Evolutionary conservation across 2,113 vertebrate species (phyloP).

Genomic region (Tenebrosternarchus preto): DNA sequence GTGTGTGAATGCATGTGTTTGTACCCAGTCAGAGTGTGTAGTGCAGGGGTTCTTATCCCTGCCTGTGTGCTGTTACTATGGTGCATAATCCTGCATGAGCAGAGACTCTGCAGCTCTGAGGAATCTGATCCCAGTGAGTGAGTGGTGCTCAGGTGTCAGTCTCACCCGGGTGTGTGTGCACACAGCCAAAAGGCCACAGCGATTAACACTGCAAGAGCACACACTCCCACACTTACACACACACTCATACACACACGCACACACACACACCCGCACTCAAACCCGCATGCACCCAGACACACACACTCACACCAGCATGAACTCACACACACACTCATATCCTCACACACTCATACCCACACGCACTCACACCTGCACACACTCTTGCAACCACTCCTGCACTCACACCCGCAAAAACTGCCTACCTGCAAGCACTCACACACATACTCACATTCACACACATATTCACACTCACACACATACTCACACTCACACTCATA

Average conservation of each 20-base stretch:
- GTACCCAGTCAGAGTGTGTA: constrained; percentile 37
- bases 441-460: too few relatives aligned
- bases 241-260: background rate
- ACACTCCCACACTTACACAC: constrained; percentile 16
- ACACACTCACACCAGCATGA: too few relatives aligned
- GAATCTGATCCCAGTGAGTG: constrained; percentile 38
- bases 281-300: too few relatives aligned
- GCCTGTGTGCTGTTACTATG: constrained; percentile 57
- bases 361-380: too few relatives aligned
- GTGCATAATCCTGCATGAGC: constrained; percentile 58
- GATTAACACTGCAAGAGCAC: constrained; percentile 44
- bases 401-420: too few relatives aligned
- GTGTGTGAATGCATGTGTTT: constrained; percentile 12
- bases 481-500: constrained; percentile 26
- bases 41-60: background rate
- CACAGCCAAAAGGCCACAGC: constrained; percentile 33
- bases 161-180: constrained; percentile 39
- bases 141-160: constrained; percentile 47
- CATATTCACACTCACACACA: background rate
- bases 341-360: too few relatives aligned
- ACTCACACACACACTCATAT: too few relatives aligned
- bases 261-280: background rate
- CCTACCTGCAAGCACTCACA: too few relatives aligned
- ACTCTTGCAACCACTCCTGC: too few relatives aligned
- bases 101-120: constrained; percentile 8